Conservation (phyloP, 2,113 vertebrate species). For the Neogobius melanostomus region DNA sequence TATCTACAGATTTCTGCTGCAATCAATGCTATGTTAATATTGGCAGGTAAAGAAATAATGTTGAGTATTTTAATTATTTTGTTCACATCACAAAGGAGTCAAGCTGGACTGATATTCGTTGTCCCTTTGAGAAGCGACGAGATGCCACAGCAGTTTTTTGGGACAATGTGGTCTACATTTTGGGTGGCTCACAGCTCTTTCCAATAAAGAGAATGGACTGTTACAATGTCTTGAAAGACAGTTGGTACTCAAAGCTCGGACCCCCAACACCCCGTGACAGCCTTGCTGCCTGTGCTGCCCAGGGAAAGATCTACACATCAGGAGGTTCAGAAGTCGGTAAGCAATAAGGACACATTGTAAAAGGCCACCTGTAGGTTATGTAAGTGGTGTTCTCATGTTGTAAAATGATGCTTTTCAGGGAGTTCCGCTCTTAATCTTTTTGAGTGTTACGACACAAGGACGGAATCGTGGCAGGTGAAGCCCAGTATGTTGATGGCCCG, state of each 20-base stretch:
- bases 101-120: constrained; percentile 96
- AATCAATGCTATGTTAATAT: too few relatives aligned
- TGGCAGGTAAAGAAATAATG: background rate
- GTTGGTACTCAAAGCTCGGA: constrained; percentile 98
- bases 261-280: constrained; percentile 94
- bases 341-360: constrained; percentile 30
- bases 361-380: background rate
- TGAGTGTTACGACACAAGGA: constrained; percentile 95
- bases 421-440: constrained; percentile 94
- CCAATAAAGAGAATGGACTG: constrained; percentile 99
- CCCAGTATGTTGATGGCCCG: constrained; percentile 93
- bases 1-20: too few relatives aligned
- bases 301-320: constrained; percentile 97
- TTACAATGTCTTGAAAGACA: constrained; percentile 98
- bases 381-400: background rate
- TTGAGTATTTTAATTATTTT: background rate
- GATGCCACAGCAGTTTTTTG: constrained; percentile 95
- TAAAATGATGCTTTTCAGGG: constrained; percentile 70
- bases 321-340: constrained; percentile 98
- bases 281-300: constrained; percentile 91
- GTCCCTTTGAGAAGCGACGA: constrained; percentile 95
- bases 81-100: constrained; percentile 82
- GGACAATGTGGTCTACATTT: constrained; percentile 99
- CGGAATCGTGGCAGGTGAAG: constrained; percentile 95
- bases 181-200: constrained; percentile 97